phyloP scores from a whole-genome alignment of 2,888 invertebrate species.

The Parapristionchus giblindavisi region DNA sequence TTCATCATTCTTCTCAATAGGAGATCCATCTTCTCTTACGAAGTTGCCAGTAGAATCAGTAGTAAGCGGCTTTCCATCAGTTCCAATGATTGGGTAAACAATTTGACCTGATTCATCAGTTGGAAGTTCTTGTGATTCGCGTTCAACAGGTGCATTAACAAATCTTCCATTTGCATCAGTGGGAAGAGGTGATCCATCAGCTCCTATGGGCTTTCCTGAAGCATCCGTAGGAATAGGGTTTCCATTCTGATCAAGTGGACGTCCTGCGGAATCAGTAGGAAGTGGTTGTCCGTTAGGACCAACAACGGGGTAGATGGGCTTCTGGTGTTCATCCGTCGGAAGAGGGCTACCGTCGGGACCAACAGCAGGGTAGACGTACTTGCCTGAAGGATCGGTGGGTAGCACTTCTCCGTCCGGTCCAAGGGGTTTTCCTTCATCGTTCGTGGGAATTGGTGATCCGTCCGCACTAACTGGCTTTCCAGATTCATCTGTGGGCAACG shows the following conservation, averaged over 20 bases:
- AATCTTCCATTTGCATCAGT: constrained; percentile 50
- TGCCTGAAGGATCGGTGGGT: constrained; percentile 44
- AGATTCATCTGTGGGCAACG: constrained; percentile 45
- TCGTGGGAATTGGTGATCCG: constrained; percentile 44
- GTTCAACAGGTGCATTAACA: constrained; percentile 42
- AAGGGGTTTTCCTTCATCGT: constrained; percentile 42
- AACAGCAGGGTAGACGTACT: constrained; percentile 41
- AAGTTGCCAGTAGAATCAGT: constrained; percentile 47
- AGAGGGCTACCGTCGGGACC: constrained; percentile 38
- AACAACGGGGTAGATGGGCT: constrained; percentile 42
- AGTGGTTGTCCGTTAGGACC: constrained; percentile 44
- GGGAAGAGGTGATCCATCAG: constrained; percentile 48
- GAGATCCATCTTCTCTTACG: constrained; percentile 37
- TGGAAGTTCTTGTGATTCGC: constrained; percentile 43
- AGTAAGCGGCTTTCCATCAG: constrained; percentile 47
- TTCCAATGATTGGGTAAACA: constrained; percentile 46
- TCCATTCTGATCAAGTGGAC: constrained; percentile 42
- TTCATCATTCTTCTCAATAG: constrained; percentile 40
- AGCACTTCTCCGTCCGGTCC: constrained; percentile 43
- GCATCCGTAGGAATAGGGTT: constrained; percentile 45
- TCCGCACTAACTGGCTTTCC: constrained; percentile 24
- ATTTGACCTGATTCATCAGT: constrained; percentile 42
- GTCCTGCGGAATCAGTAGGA: constrained; percentile 38
- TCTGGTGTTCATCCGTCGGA: constrained; percentile 42
- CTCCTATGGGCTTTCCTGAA: constrained; percentile 39